Percentiles rank a stretch among this genome's conserved stretches.
These are phyloP conservation scores for Cromileptes altivelis DNA, from an alignment of 2,113 vertebrate species.

Conservation along the genomic window DNA sequence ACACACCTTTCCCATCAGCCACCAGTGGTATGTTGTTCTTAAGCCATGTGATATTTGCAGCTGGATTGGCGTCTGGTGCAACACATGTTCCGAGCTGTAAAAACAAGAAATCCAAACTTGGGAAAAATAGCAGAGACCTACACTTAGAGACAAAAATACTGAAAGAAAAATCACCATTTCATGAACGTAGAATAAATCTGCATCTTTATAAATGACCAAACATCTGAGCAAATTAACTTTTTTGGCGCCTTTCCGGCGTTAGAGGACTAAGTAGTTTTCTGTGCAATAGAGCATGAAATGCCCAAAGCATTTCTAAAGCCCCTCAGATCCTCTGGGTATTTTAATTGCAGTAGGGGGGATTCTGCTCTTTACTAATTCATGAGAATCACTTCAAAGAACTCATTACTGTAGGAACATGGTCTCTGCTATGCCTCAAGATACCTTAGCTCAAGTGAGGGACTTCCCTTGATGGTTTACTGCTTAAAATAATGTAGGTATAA, in stretches of 20 bases:
- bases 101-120: slow-evolving; percentile 60
- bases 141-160: neutral
- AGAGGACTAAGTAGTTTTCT: slow-evolving; percentile 50
- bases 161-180: neutral
- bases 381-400: slow-evolving; percentile 79
- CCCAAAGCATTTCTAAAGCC: slow-evolving; percentile 72
- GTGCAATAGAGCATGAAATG: slow-evolving; percentile 75
- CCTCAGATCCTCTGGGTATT: slow-evolving; percentile 72
- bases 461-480: slow-evolving; percentile 62
- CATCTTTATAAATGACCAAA: slow-evolving; percentile 53
- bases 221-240: slow-evolving; percentile 32
- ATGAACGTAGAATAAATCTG: slow-evolving; percentile 1
- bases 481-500: slow-evolving; percentile 68
- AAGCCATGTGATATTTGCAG: slow-evolving; percentile 91
- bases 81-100: slow-evolving; percentile 88
- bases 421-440: slow-evolving; percentile 60
- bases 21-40: slow-evolving; percentile 85
- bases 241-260: slow-evolving; percentile 31
- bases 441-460: slow-evolving; percentile 37
- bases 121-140: neutral
- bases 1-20: slow-evolving; percentile 86
- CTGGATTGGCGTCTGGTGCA: slow-evolving; percentile 89
- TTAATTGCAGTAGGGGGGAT: slow-evolving; percentile 71
- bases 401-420: slow-evolving; percentile 70
- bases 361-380: slow-evolving; percentile 79